Evolutionary conservation across 2,113 vertebrate species (phyloP).

Genomic region (Albula glossodonta): DNA sequence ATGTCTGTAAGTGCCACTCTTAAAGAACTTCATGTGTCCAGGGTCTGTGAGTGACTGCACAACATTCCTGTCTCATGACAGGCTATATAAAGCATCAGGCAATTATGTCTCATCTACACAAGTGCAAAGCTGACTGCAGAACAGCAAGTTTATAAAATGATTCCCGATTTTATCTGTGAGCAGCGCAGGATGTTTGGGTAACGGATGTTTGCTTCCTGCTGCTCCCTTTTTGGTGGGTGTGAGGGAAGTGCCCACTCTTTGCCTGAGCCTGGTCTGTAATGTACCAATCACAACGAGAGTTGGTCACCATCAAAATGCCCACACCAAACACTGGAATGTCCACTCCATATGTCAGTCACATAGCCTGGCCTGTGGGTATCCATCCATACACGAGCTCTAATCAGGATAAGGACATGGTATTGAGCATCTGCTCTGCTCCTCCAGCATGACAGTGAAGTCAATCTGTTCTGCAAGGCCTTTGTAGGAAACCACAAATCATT

Average conservation of each 20-base stretch:
- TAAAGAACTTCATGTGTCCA: not conserved
- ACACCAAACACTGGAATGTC: not conserved
- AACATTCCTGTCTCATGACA: not conserved
- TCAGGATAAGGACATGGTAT: not conserved
- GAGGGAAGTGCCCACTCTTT: not conserved
- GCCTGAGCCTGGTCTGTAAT: not conserved
- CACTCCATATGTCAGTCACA: not conserved
- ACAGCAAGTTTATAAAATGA: not conserved
- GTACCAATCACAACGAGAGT: not conserved
- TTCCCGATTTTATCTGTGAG: not conserved
- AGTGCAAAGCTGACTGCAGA: not conserved
- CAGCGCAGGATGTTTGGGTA: not conserved
- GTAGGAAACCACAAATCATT: not conserved
- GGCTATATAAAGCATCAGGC: not conserved
- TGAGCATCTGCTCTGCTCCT: not conserved
- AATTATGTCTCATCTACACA: not conserved
- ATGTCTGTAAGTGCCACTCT: too few relatives aligned
- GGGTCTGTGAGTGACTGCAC: not conserved
- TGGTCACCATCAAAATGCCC: not conserved
- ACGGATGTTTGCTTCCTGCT: not conserved
- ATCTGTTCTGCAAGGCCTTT: not conserved
- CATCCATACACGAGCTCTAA: not conserved
- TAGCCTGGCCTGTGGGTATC: not conserved
- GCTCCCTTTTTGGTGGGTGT: not conserved
- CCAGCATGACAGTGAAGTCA: not conserved